Percentiles rank a stretch among this genome's conserved stretches.
phyloP scores from a whole-genome alignment of 53 echinoderm and acorn worm genomes.

The Hippasteria phrygiana region DNA sequence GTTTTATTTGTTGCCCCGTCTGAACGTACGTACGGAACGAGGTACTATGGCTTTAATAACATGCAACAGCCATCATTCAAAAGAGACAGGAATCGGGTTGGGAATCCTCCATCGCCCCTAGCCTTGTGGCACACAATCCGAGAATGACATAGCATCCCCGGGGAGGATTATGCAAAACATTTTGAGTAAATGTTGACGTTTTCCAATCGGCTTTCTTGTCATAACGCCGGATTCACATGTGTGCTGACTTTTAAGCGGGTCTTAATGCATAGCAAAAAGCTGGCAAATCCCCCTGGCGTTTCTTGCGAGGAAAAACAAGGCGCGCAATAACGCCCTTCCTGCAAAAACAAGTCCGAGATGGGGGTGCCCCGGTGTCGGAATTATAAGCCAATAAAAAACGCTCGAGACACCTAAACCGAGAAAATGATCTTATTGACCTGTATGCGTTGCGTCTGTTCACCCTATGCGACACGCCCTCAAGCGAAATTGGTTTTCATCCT shows the following conservation, averaged over 20 bases:
- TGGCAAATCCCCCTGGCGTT: neutral
- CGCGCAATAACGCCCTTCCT: constrained; percentile 26
- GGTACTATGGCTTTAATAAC: constrained; percentile 8
- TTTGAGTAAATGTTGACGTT: constrained; percentile 69
- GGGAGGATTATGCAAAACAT: constrained; percentile 58
- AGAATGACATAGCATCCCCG: constrained; percentile 33
- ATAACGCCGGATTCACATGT: constrained; percentile 67
- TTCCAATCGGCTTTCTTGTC: constrained; percentile 68
- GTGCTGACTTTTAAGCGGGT: constrained; percentile 46
- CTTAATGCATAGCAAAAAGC: constrained; percentile 29
- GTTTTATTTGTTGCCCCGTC: neutral
- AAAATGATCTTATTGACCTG: constrained; percentile 53
- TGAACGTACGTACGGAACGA: neutral
- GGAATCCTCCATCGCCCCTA: neutral
- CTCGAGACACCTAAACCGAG: neutral
- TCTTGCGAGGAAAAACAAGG: constrained; percentile 42
- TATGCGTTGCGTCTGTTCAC: constrained; percentile 18
- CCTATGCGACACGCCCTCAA: constrained; percentile 6
- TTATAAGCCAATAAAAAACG: constrained; percentile 59
- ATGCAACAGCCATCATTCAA: constrained; percentile 23
- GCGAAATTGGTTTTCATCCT: constrained; percentile 22
- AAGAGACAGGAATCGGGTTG: neutral
- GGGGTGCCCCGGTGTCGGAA: constrained; percentile 43
- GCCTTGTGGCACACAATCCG: neutral
- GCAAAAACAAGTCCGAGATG: constrained; percentile 30